A percentile compares a stretch with the other conserved stretches of the same genome.
These are phyloP conservation scores for Chloebia gouldiae DNA, from an alignment of 2,113 vertebrate genomes.

Conservation along the genomic window DNA sequence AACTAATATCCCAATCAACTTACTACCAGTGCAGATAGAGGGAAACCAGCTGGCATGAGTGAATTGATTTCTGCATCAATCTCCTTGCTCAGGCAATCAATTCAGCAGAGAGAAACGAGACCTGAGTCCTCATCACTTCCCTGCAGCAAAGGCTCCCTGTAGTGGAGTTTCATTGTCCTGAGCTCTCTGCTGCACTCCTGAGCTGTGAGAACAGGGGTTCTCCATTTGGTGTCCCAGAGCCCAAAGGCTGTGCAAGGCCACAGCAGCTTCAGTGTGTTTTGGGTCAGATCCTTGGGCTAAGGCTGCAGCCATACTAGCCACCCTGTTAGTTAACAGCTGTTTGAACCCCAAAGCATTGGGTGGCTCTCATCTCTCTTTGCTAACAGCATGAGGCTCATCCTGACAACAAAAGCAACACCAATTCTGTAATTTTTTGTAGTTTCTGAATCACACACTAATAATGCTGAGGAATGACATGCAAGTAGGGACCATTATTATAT, in stretches of 20 bases:
- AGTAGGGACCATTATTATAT: neutral
- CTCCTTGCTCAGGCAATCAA: neutral
- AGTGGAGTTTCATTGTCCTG: neutral
- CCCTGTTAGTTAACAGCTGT: neutral
- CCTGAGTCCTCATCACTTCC: neutral
- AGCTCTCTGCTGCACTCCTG: neutral
- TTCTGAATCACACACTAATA: neutral
- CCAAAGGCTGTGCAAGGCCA: neutral
- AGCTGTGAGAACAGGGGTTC: neutral
- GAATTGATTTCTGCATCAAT: slow-evolving; percentile 23
- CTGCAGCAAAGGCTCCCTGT: neutral
- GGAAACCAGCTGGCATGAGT: neutral
- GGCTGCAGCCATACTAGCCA: neutral
- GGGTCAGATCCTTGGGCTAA: neutral
- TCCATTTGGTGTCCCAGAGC: neutral
- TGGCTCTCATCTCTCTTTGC: neutral
- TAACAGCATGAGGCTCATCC: neutral
- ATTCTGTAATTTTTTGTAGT: neutral
- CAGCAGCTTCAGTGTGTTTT: neutral
- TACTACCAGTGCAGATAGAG: neutral
- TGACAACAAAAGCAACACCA: neutral
- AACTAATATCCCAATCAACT: neutral
- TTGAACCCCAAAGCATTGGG: neutral
- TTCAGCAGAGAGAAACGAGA: neutral
- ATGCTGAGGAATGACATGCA: neutral